Conservation (phyloP, 2,888 invertebrate genomes). For the Rhaphigaster nebulosa region DNA sequence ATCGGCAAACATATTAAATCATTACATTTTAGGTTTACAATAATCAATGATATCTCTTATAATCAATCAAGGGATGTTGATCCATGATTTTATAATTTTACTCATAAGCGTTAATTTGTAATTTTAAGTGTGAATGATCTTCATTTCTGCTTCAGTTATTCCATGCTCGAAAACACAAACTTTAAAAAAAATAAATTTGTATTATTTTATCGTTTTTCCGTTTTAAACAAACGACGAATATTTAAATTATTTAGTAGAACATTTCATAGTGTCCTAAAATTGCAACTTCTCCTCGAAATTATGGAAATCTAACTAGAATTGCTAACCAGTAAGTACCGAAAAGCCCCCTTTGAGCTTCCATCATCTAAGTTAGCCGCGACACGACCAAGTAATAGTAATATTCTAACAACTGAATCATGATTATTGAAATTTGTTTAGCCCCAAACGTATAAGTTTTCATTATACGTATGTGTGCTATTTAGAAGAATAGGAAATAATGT, state of each 20-base stretch:
- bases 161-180: too few relatives aligned
- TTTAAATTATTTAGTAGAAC: neutral
- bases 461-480: too few relatives aligned
- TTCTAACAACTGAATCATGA: neutral
- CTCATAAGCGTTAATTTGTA: too few relatives aligned
- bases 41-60: neutral
- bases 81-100: too few relatives aligned
- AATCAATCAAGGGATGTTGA: neutral
- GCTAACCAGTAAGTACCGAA: neutral
- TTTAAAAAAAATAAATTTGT: too few relatives aligned
- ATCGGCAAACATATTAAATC: neutral
- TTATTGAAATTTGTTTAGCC: too few relatives aligned
- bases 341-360: neutral
- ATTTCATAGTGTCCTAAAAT: neutral
- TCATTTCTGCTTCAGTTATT: too few relatives aligned
- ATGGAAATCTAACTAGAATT: slow-evolving; percentile 1
- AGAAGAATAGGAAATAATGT: too few relatives aligned
- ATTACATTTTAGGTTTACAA: neutral
- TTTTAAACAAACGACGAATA: neutral
- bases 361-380: neutral
- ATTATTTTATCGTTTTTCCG: too few relatives aligned
- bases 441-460: too few relatives aligned
- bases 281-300: neutral
- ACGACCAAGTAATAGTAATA: neutral
- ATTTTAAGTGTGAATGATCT: too few relatives aligned